These are phyloP conservation scores for Craniophora ligustri DNA, from an alignment of 2,888 invertebrate species.

Conservation along the genomic window DNA sequence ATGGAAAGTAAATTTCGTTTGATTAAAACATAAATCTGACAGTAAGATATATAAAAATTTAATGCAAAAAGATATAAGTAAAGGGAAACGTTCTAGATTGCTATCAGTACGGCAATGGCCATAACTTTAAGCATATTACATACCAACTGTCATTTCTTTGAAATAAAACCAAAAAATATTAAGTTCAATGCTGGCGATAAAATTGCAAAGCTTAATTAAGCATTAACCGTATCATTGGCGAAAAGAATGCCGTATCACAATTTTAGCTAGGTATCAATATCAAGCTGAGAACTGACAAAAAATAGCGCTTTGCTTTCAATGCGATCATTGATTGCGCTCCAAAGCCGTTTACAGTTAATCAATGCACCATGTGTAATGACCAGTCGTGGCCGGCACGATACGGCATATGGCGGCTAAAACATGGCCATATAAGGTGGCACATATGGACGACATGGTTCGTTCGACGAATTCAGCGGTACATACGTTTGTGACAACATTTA, in stretches of 20 bases:
- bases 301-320: constrained; percentile 60
- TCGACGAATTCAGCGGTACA: constrained; percentile 69
- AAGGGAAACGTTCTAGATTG: constrained; percentile 42
- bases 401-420: constrained; percentile 83
- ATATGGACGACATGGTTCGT: constrained; percentile 72
- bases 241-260: constrained; percentile 56
- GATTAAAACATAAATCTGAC: constrained; percentile 56
- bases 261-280: constrained; percentile 57
- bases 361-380: constrained; percentile 76
- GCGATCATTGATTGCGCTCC: constrained; percentile 72
- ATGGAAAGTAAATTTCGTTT: constrained; percentile 43
- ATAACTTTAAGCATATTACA: constrained; percentile 33
- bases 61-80: constrained; percentile 33
- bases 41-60: constrained; percentile 25
- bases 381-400: constrained; percentile 68
- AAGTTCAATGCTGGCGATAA: constrained; percentile 17
- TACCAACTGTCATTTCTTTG: constrained; percentile 16
- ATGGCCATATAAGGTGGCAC: constrained; percentile 75
- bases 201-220: constrained; percentile 43
- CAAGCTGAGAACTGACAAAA: constrained; percentile 56
- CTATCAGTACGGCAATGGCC: constrained; percentile 33
- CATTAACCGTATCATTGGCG: constrained; percentile 52
- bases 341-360: constrained; percentile 78
- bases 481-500: constrained; percentile 59
- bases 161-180: constrained; percentile 13